A percentile compares a stretch with the other conserved stretches of the same genome.
phyloP scores from a whole-genome alignment of 2,797 vertebrate genomes.

The Ptychobarbus kaznakovi region DNA sequence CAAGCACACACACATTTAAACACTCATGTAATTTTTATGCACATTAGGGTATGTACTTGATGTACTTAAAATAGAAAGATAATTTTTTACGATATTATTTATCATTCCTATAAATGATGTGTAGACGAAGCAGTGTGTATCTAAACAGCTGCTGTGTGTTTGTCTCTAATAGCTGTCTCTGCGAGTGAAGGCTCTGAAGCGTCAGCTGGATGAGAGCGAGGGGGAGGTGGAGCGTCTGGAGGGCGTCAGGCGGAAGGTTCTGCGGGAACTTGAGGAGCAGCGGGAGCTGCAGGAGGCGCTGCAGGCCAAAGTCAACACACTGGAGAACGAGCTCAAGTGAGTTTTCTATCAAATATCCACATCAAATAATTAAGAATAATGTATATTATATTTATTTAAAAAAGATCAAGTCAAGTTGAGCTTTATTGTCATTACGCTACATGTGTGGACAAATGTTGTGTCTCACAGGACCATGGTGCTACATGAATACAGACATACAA shows the following conservation, averaged over 20 bases:
- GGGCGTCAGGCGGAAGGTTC: conserved; percentile 84
- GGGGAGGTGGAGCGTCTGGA: conserved; percentile 94
- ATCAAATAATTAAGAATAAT: not conserved
- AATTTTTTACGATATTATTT: not conserved
- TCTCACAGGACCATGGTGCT: too few species aligned
- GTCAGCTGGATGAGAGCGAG: conserved; percentile 93
- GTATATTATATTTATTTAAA: too few species aligned
- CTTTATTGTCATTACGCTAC: too few species aligned
- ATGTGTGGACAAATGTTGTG: too few species aligned
- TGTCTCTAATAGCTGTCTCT: conserved; percentile 82
- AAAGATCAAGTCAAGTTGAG: too few species aligned
- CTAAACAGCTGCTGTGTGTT: conserved; percentile 7
- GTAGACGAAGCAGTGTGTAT: not conserved
- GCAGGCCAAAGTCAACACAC: conserved; percentile 80
- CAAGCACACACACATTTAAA: conserved; percentile 54
- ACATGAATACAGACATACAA: too few species aligned
- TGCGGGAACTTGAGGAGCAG: conserved; percentile 92
- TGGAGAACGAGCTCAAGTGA: conserved; percentile 81
- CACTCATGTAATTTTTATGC: too few species aligned
- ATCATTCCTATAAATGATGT: not conserved
- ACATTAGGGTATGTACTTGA: not conserved
- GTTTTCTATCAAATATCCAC: not conserved
- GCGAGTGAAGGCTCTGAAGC: conserved; percentile 91
- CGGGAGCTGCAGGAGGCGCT: conserved; percentile 88
- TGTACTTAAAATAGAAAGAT: not conserved